Base-by-base conservation (phyloP, 1,140 invertebrate species). In the Luehdorfia chinensis region DNA sequence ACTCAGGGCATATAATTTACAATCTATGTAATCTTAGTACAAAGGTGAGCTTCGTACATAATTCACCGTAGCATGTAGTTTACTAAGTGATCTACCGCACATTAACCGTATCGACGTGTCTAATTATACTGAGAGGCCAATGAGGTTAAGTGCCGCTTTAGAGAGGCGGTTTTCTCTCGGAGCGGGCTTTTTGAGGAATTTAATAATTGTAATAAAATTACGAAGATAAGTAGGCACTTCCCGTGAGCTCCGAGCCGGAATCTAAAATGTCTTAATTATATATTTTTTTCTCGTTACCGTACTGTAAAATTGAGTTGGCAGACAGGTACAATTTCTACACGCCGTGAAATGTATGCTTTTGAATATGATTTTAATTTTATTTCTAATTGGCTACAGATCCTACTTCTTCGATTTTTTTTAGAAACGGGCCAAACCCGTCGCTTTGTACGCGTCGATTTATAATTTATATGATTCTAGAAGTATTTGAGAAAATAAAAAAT, bases 91-190 rank as follows among this genome's bases (percentile, higher is more conserved):
- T 27, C 5, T 27, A 41, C 37, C 37, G 37, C 37, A 27, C 37
- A 41, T 41, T 41, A 41, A 23, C 36, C 9, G 25, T 49, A 37
- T 49, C 27, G 27, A 36, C 34, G 47, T 39, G 34, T 50, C 33
- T 50, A 44, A 50, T 50, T 50, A 50, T 31, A 31, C 36, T 49
- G 33, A 50, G 41, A 23, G 39, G 31, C 28, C 45, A 55, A 55
- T 45, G 33, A 55, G 52, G 52, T 50, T 55, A 55, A 36, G 47
- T 27, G 23, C 14, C 37, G 37, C 37, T 41, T 27, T 23, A 37
- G 19, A 27, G 14, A 36, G 18, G 8, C 18, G 33, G 15, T 36
- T 41, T 15, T 27, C 23, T 27, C 37, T 9, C 12, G 12, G 23
- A 16, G 11, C 21, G 21, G 12, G 37, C 23, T 41, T 41, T 41